Base-by-base conservation (phyloP, 2,797 vertebrate species). In the Gymnocypris eckloni region DNA sequence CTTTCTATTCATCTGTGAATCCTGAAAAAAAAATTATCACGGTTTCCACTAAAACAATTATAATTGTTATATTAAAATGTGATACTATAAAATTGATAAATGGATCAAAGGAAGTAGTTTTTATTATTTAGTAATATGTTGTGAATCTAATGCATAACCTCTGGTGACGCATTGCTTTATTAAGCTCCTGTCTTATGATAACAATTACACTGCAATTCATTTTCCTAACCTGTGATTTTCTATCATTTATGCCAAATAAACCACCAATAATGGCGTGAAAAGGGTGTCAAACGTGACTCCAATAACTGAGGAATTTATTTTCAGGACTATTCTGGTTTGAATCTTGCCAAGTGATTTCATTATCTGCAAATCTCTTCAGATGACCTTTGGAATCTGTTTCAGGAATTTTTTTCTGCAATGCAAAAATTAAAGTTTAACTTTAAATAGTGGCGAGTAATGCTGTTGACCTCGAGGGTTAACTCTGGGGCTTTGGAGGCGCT, bases 401-500 rank as follows among this genome's bases (percentile, higher is more conserved):
- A 93, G 92, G 88, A 89, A 89, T 93, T 92, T 93, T 94, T 94
- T 91, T 20, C 5, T 90, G 89, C 77, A 69, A 78, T 90, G 88
- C 91, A 94, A 94, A 95, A 94, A 95, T 92, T 92, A 93, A 94
- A 91, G 93, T 95, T 93, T 93, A 81, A 94, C 95, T 96, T 95
- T 94, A 95, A 95, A 95, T 95, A 95, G 94, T 94, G 95, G 92
- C 93, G 91, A 93, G 93, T 95, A 94, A 95, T 94, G 93, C 93
- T 84, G 91, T 93, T 95, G 95, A 95, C 95, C 95, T 69, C 13
- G 71, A 89, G 92, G 95, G 95, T 95, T 96, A 95, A 96, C 94
- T 94, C 94, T 91, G 89, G 90, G 91, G 94, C 93, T 95, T 94
- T 95, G 91, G 93, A 84, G 93, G 93, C 85, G 89, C 95, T 94